Percentiles rank a stretch among this genome's conserved stretches.
phyloP scores from a whole-genome alignment of 2,797 vertebrate species.

The Falco naumanni region DNA sequence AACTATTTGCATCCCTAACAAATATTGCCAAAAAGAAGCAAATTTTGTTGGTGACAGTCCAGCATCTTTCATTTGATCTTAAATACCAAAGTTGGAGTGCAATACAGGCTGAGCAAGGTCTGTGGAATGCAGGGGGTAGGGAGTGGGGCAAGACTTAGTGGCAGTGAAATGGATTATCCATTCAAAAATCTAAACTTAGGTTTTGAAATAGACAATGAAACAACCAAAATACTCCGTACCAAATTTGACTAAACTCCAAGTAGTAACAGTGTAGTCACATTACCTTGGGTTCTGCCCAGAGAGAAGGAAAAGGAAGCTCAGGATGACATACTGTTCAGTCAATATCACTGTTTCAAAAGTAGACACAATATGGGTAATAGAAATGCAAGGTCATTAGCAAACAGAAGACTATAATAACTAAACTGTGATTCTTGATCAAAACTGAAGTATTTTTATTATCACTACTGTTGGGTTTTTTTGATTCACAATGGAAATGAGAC shows the following conservation, averaged over 20 bases:
- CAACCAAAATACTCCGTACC: neutral
- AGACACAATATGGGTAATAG: neutral
- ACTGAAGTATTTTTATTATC: neutral
- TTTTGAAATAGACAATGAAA: neutral
- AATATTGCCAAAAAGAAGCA: neutral
- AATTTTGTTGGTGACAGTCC: neutral
- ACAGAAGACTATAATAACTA: neutral
- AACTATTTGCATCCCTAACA: neutral
- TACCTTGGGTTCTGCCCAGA: neutral
- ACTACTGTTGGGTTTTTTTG: neutral
- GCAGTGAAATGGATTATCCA: neutral
- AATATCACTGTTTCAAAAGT: neutral
- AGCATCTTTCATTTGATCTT: neutral
- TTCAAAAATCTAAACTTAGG: neutral
- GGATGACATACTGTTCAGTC: neutral
- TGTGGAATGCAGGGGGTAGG: neutral
- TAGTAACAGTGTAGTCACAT: neutral
- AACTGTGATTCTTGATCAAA: conserved; percentile 47
- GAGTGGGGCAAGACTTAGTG: too few relatives aligned
- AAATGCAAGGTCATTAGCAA: neutral
- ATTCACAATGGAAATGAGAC: conserved; percentile 24
- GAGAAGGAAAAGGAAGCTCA: neutral
- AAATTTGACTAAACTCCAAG: neutral
- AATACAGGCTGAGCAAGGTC: neutral
- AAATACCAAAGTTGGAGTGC: neutral